These are phyloP conservation scores for Himantopus leucocephalus DNA, from an alignment of 2,113 vertebrate genomes.

Conservation along the genomic window DNA sequence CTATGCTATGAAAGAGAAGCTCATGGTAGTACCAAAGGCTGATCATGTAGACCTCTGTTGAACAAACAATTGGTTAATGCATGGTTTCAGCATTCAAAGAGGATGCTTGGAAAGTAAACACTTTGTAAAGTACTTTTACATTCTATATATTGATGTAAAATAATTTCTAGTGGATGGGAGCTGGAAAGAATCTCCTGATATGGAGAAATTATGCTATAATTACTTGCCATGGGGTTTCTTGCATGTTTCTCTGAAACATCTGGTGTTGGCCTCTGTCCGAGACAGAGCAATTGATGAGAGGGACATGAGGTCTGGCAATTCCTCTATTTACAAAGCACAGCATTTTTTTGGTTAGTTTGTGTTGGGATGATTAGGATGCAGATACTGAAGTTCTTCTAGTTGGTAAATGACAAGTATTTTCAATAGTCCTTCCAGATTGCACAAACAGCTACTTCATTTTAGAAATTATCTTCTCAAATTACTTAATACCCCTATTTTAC, in stretches of 20 bases:
- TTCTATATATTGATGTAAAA: background rate
- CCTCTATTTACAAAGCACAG: background rate
- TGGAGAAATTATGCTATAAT: background rate
- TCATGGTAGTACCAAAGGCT: background rate
- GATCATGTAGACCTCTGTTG: background rate
- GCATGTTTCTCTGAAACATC: background rate
- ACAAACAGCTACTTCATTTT: background rate
- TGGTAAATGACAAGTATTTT: background rate
- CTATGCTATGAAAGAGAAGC: background rate
- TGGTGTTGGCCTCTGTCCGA: background rate
- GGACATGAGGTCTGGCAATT: background rate
- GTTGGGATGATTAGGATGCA: background rate
- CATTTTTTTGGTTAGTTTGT: background rate
- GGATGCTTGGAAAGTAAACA: background rate
- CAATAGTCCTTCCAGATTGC: background rate
- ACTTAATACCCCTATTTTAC: background rate
- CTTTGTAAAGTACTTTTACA: background rate
- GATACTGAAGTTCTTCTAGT: background rate
- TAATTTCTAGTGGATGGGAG: background rate
- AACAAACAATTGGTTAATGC: background rate
- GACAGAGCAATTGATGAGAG: background rate
- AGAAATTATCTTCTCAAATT: background rate
- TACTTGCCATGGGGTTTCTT: background rate
- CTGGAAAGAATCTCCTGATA: background rate
- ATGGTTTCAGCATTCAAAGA: background rate